Evolutionary conservation across 2,888 invertebrate species (phyloP).

Genomic region (Drosophila fulvimacula): DNA sequence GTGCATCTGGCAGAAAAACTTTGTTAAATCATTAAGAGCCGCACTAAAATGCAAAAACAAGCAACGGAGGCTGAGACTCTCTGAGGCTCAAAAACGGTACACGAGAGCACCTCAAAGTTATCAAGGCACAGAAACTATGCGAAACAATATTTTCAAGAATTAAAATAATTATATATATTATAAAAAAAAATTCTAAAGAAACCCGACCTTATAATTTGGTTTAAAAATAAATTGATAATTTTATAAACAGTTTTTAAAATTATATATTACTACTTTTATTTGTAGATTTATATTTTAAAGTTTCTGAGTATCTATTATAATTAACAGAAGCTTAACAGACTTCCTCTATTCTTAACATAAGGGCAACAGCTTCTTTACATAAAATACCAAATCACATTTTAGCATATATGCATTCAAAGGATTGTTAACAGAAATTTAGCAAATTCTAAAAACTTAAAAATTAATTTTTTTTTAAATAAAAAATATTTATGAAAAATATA

Average conservation of each 20-base stretch:
- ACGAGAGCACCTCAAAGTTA: constrained; percentile 24
- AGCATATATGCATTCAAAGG: background rate
- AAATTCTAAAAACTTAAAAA: no score
- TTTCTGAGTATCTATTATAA: background rate
- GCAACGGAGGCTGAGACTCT: constrained; percentile 24
- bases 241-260: background rate
- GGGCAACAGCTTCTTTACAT: background rate
- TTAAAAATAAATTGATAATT: background rate
- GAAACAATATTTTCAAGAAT: background rate
- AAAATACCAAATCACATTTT: background rate
- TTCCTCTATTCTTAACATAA: background rate
- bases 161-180: background rate
- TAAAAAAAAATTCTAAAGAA: background rate
- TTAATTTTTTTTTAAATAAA: background rate
- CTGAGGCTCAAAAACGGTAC: constrained; percentile 18
- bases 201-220: background rate
- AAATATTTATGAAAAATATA: background rate
- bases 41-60: constrained; percentile 44
- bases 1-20: constrained; percentile 64
- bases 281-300: background rate
- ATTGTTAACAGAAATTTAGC: background rate
- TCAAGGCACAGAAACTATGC: background rate
- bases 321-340: background rate
- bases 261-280: background rate
- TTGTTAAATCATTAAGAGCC: constrained; percentile 62